These are phyloP conservation scores for Erethizon dorsatum DNA, from an alignment of 2,797 vertebrate genomes.

Conservation along the genomic window DNA sequence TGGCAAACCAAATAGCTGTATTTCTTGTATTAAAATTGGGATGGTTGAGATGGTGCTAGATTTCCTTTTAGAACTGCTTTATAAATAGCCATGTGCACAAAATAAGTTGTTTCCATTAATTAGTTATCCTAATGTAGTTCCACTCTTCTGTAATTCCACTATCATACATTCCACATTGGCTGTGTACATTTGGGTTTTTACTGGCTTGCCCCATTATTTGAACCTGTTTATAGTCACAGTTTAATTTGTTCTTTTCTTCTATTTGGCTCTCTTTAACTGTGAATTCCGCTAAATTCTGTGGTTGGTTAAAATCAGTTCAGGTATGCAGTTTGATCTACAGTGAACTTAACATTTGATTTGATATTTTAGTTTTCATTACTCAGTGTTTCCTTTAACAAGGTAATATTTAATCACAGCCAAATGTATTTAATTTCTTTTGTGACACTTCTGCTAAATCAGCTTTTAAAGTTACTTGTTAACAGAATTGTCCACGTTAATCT, in stretches of 20 bases:
- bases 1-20: neutral
- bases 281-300: slow-evolving; percentile 26
- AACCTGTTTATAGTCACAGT: neutral
- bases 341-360: slow-evolving; percentile 47
- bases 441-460: neutral
- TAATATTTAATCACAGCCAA: slow-evolving; percentile 46
- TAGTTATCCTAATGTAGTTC: neutral
- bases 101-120: neutral
- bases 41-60: neutral
- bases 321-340: slow-evolving; percentile 26
- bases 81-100: neutral
- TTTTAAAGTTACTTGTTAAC: neutral
- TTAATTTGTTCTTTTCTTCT: slow-evolving; percentile 49
- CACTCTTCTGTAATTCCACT: neutral
- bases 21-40: neutral
- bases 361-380: slow-evolving; percentile 23
- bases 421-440: slow-evolving; percentile 34
- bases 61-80: slow-evolving; percentile 44
- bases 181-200: neutral
- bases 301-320: slow-evolving; percentile 37
- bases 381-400: slow-evolving; percentile 17
- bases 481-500: neutral
- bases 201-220: slow-evolving; percentile 34
- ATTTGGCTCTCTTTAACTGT: slow-evolving; percentile 11
- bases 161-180: neutral